A percentile compares a stretch with the other conserved stretches of the same genome.
phyloP scores from a whole-genome alignment of 2,888 invertebrate species.

The Troides oblongomaculatus region DNA sequence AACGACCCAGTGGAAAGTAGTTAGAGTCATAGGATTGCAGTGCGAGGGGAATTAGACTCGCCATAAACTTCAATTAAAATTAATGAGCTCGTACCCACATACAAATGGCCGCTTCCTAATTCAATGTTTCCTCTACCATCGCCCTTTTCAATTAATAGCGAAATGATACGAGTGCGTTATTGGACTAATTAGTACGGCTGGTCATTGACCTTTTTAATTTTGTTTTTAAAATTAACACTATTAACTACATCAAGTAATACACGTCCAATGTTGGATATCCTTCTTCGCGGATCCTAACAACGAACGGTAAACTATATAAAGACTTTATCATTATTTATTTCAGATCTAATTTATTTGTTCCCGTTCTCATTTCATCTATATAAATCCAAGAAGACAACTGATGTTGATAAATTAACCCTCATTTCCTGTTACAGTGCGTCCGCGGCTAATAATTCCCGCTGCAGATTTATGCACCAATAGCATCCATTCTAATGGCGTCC shows the following conservation, averaged over 20 bases:
- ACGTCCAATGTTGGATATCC: background rate
- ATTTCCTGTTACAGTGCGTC: background rate
- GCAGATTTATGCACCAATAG: conserved; percentile 14
- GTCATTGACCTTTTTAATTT: conserved; percentile 30
- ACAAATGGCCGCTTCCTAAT: conserved; percentile 54
- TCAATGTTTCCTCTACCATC: conserved; percentile 45
- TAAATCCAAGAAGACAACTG: background rate
- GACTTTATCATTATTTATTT: too few species aligned
- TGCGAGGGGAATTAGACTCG: conserved; percentile 45
- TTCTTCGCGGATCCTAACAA: too few species aligned
- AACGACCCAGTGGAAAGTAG: conserved; percentile 13
- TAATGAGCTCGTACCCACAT: conserved; percentile 53
- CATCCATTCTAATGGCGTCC: conserved; percentile 18
- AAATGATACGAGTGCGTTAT: conserved; percentile 34
- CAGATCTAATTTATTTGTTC: background rate
- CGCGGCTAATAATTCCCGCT: conserved; percentile 3
- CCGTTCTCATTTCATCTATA: background rate
- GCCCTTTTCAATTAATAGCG: conserved; percentile 50
- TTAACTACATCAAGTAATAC: too few species aligned
- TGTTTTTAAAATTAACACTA: too few species aligned
- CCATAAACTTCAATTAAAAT: conserved; percentile 65
- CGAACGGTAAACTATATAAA: too few species aligned
- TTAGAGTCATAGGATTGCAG: conserved; percentile 35
- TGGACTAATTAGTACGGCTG: conserved; percentile 20
- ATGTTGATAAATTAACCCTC: conserved; percentile 1